Evolutionary conservation across 2,888 invertebrate species (phyloP), one percentile per base, ranked within the genome.

Genomic region (Malacosoma neustria): DNA sequence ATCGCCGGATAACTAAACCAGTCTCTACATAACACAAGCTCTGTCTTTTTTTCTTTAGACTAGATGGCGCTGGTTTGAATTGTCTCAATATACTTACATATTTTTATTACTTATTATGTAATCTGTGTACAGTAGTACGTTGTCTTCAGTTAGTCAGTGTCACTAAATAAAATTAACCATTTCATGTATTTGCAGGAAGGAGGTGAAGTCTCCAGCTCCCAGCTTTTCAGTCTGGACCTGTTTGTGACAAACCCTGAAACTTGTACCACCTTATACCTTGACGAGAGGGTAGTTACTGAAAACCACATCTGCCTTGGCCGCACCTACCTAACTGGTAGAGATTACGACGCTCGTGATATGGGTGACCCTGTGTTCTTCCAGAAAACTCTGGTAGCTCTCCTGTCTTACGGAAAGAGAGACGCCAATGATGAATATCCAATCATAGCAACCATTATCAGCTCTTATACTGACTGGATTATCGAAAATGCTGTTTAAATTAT

Each of bases 321-420:
- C n/a, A 40, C 55, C 3, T 53, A 51, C 36, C 41, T 41, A 0
- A 58, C 54, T 0, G 64, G 64, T 3, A 35, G 39, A 4, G 62
- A 59, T 35, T 54, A 58, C 9, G 67, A 50, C 29, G 38, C 44
- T 22, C 49, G 51, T 9, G 57, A 84, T 59, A 69, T 67, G 35
- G 84, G 82, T 4, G 82, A 82, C 13, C 81, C 84, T 29, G 46
- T 82, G 40, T 72, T 67, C 45, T 65, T 58, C 45, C 57, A 53
- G 29, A 56, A 68, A 33, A 56, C 60, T 41, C 57, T 80, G 36
- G 64, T 85, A 39, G 85, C 84, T 13, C 45, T 87, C 41, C 65
- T 77, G 29, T 86, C 87, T 29, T 87, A 80, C 74, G 87, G 86
- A 40, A 55, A 58, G 32, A 75, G 75, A 3, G 87, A 87, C 45